A percentile compares a stretch with the other conserved stretches of the same genome.
phyloP scores from a whole-genome alignment of 2,113 vertebrate genomes.

The Brienomyrus longianalis region DNA sequence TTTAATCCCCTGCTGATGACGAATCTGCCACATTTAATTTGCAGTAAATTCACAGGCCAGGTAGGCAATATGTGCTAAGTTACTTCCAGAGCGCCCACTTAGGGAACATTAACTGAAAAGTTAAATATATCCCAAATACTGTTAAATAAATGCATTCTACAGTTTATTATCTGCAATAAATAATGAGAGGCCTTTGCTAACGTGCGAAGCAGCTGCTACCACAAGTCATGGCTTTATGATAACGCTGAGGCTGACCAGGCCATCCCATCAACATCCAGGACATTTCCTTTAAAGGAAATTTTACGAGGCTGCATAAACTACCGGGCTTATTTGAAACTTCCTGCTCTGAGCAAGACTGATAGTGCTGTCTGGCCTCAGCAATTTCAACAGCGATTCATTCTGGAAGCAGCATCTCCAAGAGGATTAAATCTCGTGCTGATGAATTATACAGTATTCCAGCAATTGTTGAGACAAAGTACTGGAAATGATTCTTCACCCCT shows the following conservation, averaged over 20 bases:
- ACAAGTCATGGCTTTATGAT: not conserved
- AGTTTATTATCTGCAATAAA: not conserved
- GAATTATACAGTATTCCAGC: not conserved
- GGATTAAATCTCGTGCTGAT: too few species aligned
- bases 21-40: not conserved
- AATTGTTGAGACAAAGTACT: not conserved
- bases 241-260: slow-evolving; percentile 18
- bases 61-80: not conserved
- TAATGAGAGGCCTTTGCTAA: not conserved
- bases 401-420: not conserved
- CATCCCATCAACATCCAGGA: slow-evolving; percentile 29
- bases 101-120: not conserved
- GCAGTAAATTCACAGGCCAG: not conserved
- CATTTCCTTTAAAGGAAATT: slow-evolving; percentile 33
- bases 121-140: not conserved
- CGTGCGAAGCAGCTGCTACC: not conserved
- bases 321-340: slow-evolving; percentile 11
- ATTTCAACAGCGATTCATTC: not conserved
- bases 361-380: not conserved
- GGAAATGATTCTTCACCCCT: not conserved
- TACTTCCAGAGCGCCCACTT: not conserved
- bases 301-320: slow-evolving; percentile 6
- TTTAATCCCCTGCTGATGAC: not conserved
- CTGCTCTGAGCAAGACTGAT: not conserved
- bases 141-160: not conserved